Percentiles rank a stretch among this genome's conserved stretches.
These are phyloP conservation scores for Umimayanthus chanpuru DNA, from an alignment of 92 coral and sea anemone species.

Conservation along the genomic window DNA sequence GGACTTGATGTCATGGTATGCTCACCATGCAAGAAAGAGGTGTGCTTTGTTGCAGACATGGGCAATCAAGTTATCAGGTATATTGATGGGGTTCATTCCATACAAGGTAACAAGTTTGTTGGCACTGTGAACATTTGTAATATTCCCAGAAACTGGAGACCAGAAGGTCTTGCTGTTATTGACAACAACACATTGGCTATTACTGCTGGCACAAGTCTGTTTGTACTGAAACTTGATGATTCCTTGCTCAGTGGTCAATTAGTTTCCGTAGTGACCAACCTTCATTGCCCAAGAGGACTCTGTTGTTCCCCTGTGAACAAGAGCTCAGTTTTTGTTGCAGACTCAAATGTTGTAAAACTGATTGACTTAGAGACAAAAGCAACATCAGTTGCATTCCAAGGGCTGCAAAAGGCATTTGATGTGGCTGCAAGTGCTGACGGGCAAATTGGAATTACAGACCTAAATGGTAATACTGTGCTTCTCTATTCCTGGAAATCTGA, in stretches of 20 bases:
- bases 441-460: too few relatives aligned
- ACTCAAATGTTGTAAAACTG: slow-evolving; percentile 35
- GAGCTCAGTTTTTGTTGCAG: slow-evolving; percentile 50
- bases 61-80: slow-evolving; percentile 52
- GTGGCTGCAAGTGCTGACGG: too few relatives aligned
- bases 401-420: slow-evolving; percentile 54
- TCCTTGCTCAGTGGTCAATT: slow-evolving; percentile 53
- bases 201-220: slow-evolving; percentile 39
- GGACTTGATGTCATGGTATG: slow-evolving; percentile 49
- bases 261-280: too few relatives aligned
- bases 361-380: slow-evolving; percentile 18
- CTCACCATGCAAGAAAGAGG: slow-evolving; percentile 37
- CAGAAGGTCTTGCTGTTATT: slow-evolving; percentile 50
- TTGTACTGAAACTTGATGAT: slow-evolving; percentile 40
- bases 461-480: too few relatives aligned
- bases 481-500: too few relatives aligned
- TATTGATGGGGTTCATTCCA: slow-evolving; percentile 50
- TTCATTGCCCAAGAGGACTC: too few relatives aligned
- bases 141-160: slow-evolving; percentile 48
- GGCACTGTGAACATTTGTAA: slow-evolving; percentile 52
- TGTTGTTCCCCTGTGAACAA: slow-evolving; percentile 35
- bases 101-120: slow-evolving; percentile 44
- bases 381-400: slow-evolving; percentile 32
- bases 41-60: slow-evolving; percentile 55
- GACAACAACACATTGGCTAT: slow-evolving; percentile 36